phyloP scores from a whole-genome alignment of 1,140 invertebrate genomes.

The Hyles euphorbiae region DNA sequence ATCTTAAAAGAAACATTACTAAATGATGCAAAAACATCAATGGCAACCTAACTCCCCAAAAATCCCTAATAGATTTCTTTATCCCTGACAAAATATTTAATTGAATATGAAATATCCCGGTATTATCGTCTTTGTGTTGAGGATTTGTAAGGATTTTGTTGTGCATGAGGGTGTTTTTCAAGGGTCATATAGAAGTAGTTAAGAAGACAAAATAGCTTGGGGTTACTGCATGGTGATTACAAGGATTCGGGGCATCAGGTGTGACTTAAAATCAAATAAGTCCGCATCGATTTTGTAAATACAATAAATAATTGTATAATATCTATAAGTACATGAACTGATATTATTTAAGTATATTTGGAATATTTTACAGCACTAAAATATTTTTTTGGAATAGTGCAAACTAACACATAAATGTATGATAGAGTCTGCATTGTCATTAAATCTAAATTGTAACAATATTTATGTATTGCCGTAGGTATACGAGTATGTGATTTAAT shows the following conservation, averaged over 20 bases:
- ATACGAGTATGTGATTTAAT: too few species aligned
- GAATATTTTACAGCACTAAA: too few species aligned
- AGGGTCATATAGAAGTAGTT: conserved; percentile 66
- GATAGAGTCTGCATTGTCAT: too few species aligned
- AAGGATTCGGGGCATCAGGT: conserved; percentile 27
- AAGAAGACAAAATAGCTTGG: conserved; percentile 50
- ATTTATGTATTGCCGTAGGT: too few species aligned
- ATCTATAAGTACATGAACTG: too few species aligned
- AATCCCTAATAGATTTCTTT: conserved; percentile 55
- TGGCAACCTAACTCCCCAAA: conserved; percentile 32
- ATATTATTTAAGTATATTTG: too few species aligned
- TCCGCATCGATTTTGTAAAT: not conserved
- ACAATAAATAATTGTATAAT: not conserved
- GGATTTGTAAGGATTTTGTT: conserved; percentile 55
- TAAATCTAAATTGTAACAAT: too few species aligned
- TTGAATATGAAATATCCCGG: conserved; percentile 68
- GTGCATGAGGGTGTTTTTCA: conserved; percentile 44
- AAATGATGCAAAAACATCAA: not conserved
- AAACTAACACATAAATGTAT: too few species aligned
- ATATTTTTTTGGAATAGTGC: too few species aligned
- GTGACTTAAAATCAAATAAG: conserved; percentile 24
- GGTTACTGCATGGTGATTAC: conserved; percentile 26
- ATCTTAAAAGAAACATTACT: too few species aligned
- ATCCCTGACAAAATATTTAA: conserved; percentile 68
- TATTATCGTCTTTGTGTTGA: conserved; percentile 63